Evolutionary conservation across 1,140 invertebrate species (phyloP).

Genomic region (Drosophila yakuba): DNA sequence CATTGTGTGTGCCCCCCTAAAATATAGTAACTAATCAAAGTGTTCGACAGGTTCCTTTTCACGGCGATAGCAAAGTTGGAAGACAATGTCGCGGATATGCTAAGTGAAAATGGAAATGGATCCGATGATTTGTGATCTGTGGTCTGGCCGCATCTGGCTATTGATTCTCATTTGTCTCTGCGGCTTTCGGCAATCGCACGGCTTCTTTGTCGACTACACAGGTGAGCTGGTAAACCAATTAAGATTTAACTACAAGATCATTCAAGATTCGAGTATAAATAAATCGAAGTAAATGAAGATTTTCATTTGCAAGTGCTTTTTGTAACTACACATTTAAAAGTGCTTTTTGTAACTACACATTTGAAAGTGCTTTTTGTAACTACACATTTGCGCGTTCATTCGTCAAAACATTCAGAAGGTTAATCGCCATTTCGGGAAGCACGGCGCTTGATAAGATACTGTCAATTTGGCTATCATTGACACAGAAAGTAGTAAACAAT

Average conservation of each 20-base stretch:
- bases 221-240: conserved; percentile 40
- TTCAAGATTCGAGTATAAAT: too few relatives aligned
- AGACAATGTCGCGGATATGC: conserved; percentile 24
- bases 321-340: too few relatives aligned
- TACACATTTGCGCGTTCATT: conserved; percentile 31
- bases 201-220: conserved; percentile 64
- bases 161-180: conserved; percentile 44
- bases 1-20: conserved; percentile 6
- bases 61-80: conserved; percentile 3
- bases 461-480: conserved; percentile 49
- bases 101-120: conserved; percentile 47
- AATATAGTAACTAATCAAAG: conserved; percentile 29
- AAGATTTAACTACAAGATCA: neutral
- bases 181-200: conserved; percentile 4
- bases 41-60: conserved; percentile 23
- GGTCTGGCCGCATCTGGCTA: conserved; percentile 35
- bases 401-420: conserved; percentile 42
- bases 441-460: conserved; percentile 59
- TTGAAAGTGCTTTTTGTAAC: conserved; percentile 7
- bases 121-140: conserved; percentile 32
- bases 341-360: too few relatives aligned
- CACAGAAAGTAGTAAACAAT: conserved; percentile 49
- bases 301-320: neutral
- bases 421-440: conserved; percentile 35
- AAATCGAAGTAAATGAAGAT: neutral